These are phyloP conservation scores for Ditylenchus weischeri DNA, from an alignment of 2,888 invertebrate species.

Conservation along the genomic window DNA sequence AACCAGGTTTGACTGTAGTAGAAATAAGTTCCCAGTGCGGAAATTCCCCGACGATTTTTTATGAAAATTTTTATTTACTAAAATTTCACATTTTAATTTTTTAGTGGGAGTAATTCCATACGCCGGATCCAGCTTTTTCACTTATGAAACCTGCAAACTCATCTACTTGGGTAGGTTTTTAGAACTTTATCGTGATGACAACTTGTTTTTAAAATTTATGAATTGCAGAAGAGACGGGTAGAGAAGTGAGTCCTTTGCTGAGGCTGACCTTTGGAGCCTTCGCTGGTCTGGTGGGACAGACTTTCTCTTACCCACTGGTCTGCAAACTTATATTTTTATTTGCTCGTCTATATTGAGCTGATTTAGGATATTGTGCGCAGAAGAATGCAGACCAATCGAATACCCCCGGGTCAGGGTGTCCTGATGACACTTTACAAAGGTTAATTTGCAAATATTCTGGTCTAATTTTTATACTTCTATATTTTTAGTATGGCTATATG, in stretches of 20 bases:
- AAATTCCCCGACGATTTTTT: no score
- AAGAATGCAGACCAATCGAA: conserved; percentile 57
- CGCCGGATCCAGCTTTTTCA: conserved; percentile 93
- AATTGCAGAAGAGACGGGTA: conserved; percentile 23
- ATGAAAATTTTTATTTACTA: no score
- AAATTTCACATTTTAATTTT: no score
- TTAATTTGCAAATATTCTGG: no score
- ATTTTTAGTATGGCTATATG: conserved; percentile 59
- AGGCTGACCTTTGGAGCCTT: conserved; percentile 73
- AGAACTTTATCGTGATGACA: neutral
- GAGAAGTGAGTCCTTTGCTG: conserved; percentile 23
- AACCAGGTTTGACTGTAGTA: no score
- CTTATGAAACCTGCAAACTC: conserved; percentile 87
- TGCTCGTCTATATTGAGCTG: no score
- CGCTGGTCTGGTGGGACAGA: conserved; percentile 76
- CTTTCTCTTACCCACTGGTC: no score
- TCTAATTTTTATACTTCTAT: no score
- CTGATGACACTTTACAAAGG: conserved; percentile 73
- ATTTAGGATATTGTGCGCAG: conserved; percentile 79
- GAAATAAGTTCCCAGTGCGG: no score
- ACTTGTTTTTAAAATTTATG: neutral
- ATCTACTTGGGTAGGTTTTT: conserved; percentile 70
- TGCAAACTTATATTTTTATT: no score
- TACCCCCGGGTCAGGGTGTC: conserved; percentile 35
- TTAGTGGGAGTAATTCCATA: conserved; percentile 85